phyloP scores from a whole-genome alignment of 1,140 invertebrate species.

The Heterodera schachtii region DNA sequence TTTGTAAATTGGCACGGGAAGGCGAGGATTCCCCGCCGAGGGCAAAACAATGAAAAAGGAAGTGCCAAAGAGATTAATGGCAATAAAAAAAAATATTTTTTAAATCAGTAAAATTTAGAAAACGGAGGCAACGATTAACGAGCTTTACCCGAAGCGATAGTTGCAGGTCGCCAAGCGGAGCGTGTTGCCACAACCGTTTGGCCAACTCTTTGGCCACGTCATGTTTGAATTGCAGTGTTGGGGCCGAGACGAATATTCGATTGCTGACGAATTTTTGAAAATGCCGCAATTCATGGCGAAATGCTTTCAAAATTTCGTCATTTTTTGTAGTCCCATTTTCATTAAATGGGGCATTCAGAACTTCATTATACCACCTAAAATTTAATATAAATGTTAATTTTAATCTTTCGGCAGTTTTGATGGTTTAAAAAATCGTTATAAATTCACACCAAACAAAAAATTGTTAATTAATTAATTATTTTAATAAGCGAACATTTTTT shows the following conservation, averaged over 20 bases:
- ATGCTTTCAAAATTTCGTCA: conserved; percentile 16
- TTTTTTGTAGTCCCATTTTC: background rate
- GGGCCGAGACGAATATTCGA: conserved; percentile 15
- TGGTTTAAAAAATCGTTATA: no score
- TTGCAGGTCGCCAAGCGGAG: conserved; percentile 16
- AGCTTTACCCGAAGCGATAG: conserved; percentile 9
- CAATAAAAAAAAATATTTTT: no score
- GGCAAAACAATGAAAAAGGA: no score
- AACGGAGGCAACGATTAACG: no score
- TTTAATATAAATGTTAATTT: no score
- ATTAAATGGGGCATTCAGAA: background rate
- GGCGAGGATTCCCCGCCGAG: no score
- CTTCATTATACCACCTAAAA: conserved; percentile 21
- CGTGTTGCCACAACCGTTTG: conserved; percentile 20
- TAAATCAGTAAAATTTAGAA: no score
- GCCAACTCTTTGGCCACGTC: conserved; percentile 25
- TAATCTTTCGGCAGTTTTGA: no score
- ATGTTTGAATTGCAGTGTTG: conserved; percentile 22
- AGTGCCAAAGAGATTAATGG: no score
- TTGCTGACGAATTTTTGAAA: conserved; percentile 5
- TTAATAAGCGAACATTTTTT: no score
- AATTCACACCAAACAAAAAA: no score
- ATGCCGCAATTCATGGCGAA: background rate
- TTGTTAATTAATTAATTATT: no score
- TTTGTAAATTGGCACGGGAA: background rate